Evolutionary conservation across 1,140 invertebrate species (phyloP), one percentile per base, ranked within the genome.

Genomic region (Drosophila obscura): DNA sequence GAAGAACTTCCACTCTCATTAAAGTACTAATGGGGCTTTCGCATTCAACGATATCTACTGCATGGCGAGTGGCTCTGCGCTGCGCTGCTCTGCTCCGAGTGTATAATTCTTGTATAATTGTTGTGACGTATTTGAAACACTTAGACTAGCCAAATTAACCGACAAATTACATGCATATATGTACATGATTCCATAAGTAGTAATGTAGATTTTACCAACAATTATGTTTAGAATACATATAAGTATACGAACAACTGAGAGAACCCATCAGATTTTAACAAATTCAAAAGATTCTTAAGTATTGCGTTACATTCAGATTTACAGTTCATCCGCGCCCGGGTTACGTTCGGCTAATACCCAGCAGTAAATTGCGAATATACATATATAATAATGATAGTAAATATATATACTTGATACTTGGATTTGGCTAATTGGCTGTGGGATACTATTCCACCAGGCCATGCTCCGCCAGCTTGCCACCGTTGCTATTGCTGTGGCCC

Each of bases 401-500:
- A 41, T 65, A 74, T 65, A 81, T 81, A 73, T 80, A 80, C 62
- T 81, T 80, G 61, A 71, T 71, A 69, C 67, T 71, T 69, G 56
- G 60, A 74, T 87, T 87, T 88, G 83, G 83, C 83, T 88, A 72
- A 67, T 80, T 78, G 60, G 72, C 56, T 71, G 46, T 45, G 51
- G 57, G 57, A 73, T 57, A 56, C 73, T 88, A 80, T 46, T 88
- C 83, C 39, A 53, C 72, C 39, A 81, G 49, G 26, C 72, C 55
- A 22, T 89, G 84, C 11, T 88, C 83, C 31, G 64, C 46, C 52
- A 88, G 63, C 55, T 87, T 87, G 19, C 57, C 72, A 19, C 82
- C 83, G 26, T 88, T 88, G 68, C 84, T 88, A 39, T 68, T 77
- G 68, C 84, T 88, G 28, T 88, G 84, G 5, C 83, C 83, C 46